Evolutionary conservation across 2,797 vertebrate species (phyloP).

Genomic region (Decapterus maruadsi): DNA sequence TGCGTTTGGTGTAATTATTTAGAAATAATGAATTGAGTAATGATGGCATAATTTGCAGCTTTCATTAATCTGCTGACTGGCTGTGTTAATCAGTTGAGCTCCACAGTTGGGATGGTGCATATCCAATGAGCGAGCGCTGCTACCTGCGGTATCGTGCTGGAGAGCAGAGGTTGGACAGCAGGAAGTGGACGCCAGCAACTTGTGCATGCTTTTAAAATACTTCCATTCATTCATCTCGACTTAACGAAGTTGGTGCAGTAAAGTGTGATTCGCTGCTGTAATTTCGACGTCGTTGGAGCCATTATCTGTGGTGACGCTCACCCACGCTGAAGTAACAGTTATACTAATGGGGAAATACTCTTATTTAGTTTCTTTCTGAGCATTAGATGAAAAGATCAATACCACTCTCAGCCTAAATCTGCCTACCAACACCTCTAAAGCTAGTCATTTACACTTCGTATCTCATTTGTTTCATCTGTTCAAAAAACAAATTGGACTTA

Average conservation of each 20-base stretch:
- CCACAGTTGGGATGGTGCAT: constrained; percentile 60
- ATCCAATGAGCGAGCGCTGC: constrained; percentile 42
- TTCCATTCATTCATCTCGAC: not conserved
- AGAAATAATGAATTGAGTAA: constrained; percentile 81
- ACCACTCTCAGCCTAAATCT: not conserved
- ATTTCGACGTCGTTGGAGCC: not conserved
- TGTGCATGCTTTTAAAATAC: constrained; percentile 7
- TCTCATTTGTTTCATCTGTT: not conserved
- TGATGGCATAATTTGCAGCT: constrained; percentile 77
- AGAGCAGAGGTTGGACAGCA: constrained; percentile 42
- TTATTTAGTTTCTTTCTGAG: not conserved
- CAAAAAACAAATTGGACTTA: not conserved
- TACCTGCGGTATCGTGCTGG: constrained; percentile 43
- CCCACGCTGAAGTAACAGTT: not conserved
- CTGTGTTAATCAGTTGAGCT: constrained; percentile 76
- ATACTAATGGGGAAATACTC: not conserved
- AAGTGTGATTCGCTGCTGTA: not conserved
- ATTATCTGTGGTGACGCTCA: not conserved
- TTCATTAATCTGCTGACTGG: constrained; percentile 75
- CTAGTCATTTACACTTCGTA: not conserved
- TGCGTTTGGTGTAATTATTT: constrained; percentile 74
- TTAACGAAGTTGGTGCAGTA: not conserved
- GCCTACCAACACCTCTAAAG: not conserved
- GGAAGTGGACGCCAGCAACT: constrained; percentile 30
- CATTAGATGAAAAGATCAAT: not conserved